Evolutionary conservation across 2,888 invertebrate genomes (phyloP).

Genomic region (Nipponacmea schrenckii): DNA sequence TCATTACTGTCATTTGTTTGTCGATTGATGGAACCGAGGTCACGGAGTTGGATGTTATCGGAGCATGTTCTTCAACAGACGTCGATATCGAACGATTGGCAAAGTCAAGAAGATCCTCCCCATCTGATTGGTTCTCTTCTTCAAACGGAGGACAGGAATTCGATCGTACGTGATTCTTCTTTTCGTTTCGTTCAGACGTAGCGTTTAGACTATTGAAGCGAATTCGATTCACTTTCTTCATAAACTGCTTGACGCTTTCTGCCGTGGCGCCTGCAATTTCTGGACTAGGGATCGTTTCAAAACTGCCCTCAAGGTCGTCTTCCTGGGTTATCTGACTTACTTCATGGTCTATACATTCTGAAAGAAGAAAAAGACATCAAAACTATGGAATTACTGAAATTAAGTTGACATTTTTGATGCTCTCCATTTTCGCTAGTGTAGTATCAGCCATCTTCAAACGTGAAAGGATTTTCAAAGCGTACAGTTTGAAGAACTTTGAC

Average conservation of each 20-base stretch:
- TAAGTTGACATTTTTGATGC: no score
- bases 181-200: background rate
- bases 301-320: constrained; percentile 15
- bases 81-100: constrained; percentile 24
- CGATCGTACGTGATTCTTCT: constrained; percentile 14
- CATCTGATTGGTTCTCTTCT: constrained; percentile 29
- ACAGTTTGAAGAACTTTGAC: background rate
- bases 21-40: background rate
- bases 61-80: background rate
- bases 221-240: constrained; percentile 61
- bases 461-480: constrained; percentile 13
- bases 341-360: constrained; percentile 47
- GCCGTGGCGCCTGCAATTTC: constrained; percentile 45
- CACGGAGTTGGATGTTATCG: background rate
- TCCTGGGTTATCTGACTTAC: constrained; percentile 43
- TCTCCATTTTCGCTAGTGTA: no score
- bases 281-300: constrained; percentile 1
- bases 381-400: no score
- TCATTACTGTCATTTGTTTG: background rate
- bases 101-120: constrained; percentile 4
- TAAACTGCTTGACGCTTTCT: constrained; percentile 61
- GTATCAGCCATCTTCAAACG: no score
- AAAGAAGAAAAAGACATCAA: background rate
- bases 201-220: constrained; percentile 55
- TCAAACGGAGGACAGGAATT: constrained; percentile 31